These are phyloP conservation scores for Trogon melanurus DNA, from an alignment of 2,113 vertebrate genomes.

Conservation along the genomic window DNA sequence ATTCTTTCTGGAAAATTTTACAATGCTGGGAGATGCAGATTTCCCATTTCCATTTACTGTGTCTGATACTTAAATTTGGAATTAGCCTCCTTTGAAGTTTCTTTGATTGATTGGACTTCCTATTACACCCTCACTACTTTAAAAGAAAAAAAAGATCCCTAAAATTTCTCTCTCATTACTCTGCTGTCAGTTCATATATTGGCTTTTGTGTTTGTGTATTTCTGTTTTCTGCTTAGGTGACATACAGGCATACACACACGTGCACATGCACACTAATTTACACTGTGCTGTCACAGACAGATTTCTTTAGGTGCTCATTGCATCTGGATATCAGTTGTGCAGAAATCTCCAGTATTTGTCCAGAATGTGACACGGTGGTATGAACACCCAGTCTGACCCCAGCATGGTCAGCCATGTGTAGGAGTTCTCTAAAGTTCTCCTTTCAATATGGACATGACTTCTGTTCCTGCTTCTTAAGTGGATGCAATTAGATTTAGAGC, in stretches of 20 bases:
- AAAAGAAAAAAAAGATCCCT: neutral
- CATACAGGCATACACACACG: neutral
- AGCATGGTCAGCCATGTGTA: neutral
- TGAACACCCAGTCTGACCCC: neutral
- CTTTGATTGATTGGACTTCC: neutral
- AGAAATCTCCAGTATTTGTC: neutral
- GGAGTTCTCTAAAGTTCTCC: neutral
- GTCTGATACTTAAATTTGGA: neutral
- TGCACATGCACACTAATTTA: neutral
- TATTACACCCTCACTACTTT: neutral
- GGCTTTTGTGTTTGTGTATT: neutral
- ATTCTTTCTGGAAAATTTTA: conserved; percentile 45
- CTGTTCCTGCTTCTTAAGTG: neutral
- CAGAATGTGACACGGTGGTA: neutral
- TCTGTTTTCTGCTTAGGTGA: neutral
- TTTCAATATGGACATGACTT: neutral
- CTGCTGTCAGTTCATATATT: neutral
- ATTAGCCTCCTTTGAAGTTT: neutral
- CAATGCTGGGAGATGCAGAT: neutral
- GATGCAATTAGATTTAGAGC: neutral
- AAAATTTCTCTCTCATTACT: neutral
- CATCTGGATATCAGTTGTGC: neutral
- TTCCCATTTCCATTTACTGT: neutral
- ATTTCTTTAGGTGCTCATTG: neutral
- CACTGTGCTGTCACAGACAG: neutral